Evolutionary conservation across 2,113 vertebrate species (phyloP), one percentile per base, ranked within the genome.

Genomic region (Pelecanus crispus): DNA sequence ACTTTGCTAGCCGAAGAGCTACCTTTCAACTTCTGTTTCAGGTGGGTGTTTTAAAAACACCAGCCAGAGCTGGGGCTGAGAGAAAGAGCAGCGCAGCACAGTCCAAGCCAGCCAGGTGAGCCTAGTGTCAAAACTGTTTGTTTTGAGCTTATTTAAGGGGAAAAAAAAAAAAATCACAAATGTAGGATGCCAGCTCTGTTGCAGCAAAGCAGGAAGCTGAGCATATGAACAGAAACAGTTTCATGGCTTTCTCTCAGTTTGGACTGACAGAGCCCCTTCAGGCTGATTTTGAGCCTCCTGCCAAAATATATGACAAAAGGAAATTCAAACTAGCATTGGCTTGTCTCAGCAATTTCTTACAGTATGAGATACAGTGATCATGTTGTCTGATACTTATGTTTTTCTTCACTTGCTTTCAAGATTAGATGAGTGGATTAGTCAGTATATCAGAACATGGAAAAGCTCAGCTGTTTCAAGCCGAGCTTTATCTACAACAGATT

Each of bases 1-100:
- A 78, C 95, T 98, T 97, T 93, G 84, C 87, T 85, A 84, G 24
- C 59, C 88, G 52, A 91, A 96, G 87, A 97, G 92, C 26, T 67
- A 38, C 21, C 7, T 66, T 96, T 96, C 93, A 94, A 38, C 79
- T 96, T 97, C 17, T 11, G 17, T 74, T 97, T 97, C 81, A 84
- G 92, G 72, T 63, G 84, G 82, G 52, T 78, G 68, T 95, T 97
- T 92, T 80, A 83, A 74, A 87, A 90, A n/a, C 44, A 74, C 4
- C 67, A 50, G 11, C 13, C 56, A 66, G 32, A 61, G 44, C 4
- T 53, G 47, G 10, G 11, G 34, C 72, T 78, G 59, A 44, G 36
- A 42, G 47, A 56, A 74, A 22, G 10, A 88, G 85, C 92, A 68
- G 77, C 36, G 74, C 90, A 90, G 58, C 68, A 50, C 74, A 67